A percentile compares a stretch with the other conserved stretches of the same genome.
phyloP scores from a whole-genome alignment of 2,888 invertebrate species.

The Nezara viridula region DNA sequence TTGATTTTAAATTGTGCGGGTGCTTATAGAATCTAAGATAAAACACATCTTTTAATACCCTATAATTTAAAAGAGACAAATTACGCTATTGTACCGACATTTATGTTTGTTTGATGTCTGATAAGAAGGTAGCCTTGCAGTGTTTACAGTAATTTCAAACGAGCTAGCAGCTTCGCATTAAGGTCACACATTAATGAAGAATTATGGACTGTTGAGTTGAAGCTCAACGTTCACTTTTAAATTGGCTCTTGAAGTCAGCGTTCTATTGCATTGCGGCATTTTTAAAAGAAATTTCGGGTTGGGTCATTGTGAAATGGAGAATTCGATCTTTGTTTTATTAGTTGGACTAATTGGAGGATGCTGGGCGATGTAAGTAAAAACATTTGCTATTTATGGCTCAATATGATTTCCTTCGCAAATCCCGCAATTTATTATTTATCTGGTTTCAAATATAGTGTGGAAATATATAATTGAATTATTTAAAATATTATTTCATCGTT shows the following conservation, averaged over 20 bases:
- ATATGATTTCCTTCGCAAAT: background rate
- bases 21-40: background rate
- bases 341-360: background rate
- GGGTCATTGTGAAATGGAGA: background rate
- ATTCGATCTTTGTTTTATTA: background rate
- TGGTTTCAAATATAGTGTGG: background rate
- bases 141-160: conserved; percentile 21
- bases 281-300: background rate
- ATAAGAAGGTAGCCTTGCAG: conserved; percentile 39
- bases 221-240: conserved; percentile 2
- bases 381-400: background rate
- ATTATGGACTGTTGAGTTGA: conserved; percentile 4
- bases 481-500: background rate
- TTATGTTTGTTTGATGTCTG: conserved; percentile 54
- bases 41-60: background rate
- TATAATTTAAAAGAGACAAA: conserved; percentile 7
- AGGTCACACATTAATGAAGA: conserved; percentile 28
- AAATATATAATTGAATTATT: background rate
- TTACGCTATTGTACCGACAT: background rate
- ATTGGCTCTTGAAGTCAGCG: background rate
- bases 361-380: background rate
- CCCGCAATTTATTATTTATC: background rate
- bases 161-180: conserved; percentile 34
- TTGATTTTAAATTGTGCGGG: background rate
- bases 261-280: background rate